phyloP scores from a whole-genome alignment of 2,113 vertebrate species.

The Polypterus bichir region DNA sequence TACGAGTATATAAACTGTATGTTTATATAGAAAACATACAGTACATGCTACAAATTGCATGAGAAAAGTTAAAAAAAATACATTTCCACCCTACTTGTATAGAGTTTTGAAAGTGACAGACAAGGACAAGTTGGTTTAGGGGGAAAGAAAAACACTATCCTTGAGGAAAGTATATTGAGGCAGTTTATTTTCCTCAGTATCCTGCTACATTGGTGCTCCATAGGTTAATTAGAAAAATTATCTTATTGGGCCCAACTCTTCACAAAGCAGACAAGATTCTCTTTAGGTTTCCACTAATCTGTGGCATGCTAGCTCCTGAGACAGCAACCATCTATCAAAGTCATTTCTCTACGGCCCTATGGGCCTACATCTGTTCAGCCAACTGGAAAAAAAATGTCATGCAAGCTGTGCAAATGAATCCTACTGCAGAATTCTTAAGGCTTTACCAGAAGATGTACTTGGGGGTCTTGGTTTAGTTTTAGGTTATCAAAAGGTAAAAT shows the following conservation, averaged over 20 bases:
- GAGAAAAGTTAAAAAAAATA: neutral
- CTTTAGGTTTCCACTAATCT: slow-evolving; percentile 62
- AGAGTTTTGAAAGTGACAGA: slow-evolving; percentile 24
- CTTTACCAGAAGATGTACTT: slow-evolving; percentile 24
- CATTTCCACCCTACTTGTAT: slow-evolving; percentile 4
- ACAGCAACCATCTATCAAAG: slow-evolving; percentile 65
- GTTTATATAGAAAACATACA: too few relatives aligned
- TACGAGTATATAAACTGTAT: too few relatives aligned
- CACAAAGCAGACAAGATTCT: slow-evolving; percentile 54
- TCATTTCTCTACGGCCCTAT: slow-evolving; percentile 47
- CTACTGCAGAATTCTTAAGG: slow-evolving; percentile 18
- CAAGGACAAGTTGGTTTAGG: slow-evolving; percentile 20
- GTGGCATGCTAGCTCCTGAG: slow-evolving; percentile 42
- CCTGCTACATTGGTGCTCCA: slow-evolving; percentile 46
- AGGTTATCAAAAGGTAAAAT: slow-evolving; percentile 14
- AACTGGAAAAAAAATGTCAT: slow-evolving; percentile 54
- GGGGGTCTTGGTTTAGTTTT: slow-evolving; percentile 6
- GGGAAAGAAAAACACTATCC: slow-evolving; percentile 15
- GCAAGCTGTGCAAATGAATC: slow-evolving; percentile 50
- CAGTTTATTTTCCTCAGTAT: slow-evolving; percentile 41
- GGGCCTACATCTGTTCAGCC: slow-evolving; percentile 56
- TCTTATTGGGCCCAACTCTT: slow-evolving; percentile 60
- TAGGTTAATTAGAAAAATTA: slow-evolving; percentile 93
- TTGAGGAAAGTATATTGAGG: slow-evolving; percentile 34
- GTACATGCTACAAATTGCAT: too few relatives aligned